Base-by-base conservation (phyloP, 2,113 vertebrate genomes). In the Mirounga angustirostris region DNA sequence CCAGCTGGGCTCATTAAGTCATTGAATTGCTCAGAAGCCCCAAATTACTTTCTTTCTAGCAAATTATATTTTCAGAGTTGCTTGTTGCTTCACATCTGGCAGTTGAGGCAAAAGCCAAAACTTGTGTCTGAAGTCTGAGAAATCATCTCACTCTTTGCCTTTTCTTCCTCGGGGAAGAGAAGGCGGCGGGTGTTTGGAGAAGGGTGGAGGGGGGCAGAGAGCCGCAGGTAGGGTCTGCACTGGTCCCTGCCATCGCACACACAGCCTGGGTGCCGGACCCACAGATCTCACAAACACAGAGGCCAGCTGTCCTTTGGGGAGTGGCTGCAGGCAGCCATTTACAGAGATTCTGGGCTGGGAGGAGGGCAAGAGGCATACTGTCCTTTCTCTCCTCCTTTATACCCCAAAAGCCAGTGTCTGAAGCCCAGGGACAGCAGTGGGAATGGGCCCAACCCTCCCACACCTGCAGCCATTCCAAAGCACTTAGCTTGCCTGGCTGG, bases 11-110 rank as follows among this genome's bases (percentile, higher is more conserved):
- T 98, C 98, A 98, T 99, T 98, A 98, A 98, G 98, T 98, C 97
- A 97, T 86, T 94, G 97, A 97, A 98, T 98, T 97, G 97, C 96
- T 98, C 98, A 97, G 97, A 98, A 98, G 98, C 96, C 98, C 94
- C 96, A 97, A 98, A 98, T 99, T 95, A 97, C 95, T n/a, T 97
- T 90, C 98, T 97, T 58, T n/a, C 83, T 95, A 36, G 98, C 95
- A 98, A 98, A 98, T 98, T 98, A 97, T 0, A 8, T 91, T 98
- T 98, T 98, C 97, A 81, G 98, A 98, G 87, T 96, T 94, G 79
- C 98, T 98, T 99, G 96, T 98, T 98, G 98, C 97, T 96, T 98
- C 97, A 98, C 98, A 98, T 99, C 98, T 99, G 98, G 98, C 94
- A 96, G 1, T 91, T 89, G 83, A 90, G 82, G 91, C 65, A 84